phyloP scores from a whole-genome alignment of 1,140 invertebrate species.

The Drosophila micromelanica region DNA sequence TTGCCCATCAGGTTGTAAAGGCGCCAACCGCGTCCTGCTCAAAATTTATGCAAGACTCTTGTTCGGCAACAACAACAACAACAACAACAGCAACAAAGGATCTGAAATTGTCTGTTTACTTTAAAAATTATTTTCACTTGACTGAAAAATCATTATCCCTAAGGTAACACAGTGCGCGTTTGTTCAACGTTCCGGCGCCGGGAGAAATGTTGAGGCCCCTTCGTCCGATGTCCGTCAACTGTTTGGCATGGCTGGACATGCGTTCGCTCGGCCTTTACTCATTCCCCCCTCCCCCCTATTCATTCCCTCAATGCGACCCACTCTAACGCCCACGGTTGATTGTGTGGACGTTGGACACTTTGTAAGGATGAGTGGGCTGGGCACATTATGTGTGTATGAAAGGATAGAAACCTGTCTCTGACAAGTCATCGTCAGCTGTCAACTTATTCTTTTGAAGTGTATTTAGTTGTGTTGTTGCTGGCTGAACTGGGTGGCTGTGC shows the following conservation, averaged over 20 bases:
- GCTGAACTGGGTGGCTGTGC: conserved; percentile 28
- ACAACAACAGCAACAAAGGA: conserved; percentile 37
- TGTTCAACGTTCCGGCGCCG: conserved; percentile 7
- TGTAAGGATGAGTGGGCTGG: conserved; percentile 14
- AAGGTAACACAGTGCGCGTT: conserved; percentile 60
- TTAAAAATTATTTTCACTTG: conserved; percentile 83
- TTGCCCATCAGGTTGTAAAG: conserved; percentile 22
- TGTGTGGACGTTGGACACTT: conserved; percentile 45
- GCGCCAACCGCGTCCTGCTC: conserved; percentile 59
- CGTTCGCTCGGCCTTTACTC: conserved; percentile 25
- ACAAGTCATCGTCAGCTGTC: conserved; percentile 84
- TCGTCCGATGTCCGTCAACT: conserved; percentile 59
- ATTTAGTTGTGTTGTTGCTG: conserved; percentile 71
- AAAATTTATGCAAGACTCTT: conserved; percentile 69
- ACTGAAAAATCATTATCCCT: conserved; percentile 84
- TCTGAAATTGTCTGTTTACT: conserved; percentile 74
- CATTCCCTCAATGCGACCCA: neutral
- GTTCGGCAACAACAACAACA: conserved; percentile 34
- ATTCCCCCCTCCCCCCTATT: no score
- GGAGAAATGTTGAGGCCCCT: conserved; percentile 56
- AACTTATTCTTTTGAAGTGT: conserved; percentile 84
- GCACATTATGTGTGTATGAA: conserved; percentile 73
- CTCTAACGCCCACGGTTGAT: conserved; percentile 29
- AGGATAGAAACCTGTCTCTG: conserved; percentile 83
- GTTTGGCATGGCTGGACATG: conserved; percentile 52